Percentiles rank a stretch among this genome's conserved stretches.
phyloP scores from a whole-genome alignment of 2,888 invertebrate species.

The Drosophila demipolita region DNA sequence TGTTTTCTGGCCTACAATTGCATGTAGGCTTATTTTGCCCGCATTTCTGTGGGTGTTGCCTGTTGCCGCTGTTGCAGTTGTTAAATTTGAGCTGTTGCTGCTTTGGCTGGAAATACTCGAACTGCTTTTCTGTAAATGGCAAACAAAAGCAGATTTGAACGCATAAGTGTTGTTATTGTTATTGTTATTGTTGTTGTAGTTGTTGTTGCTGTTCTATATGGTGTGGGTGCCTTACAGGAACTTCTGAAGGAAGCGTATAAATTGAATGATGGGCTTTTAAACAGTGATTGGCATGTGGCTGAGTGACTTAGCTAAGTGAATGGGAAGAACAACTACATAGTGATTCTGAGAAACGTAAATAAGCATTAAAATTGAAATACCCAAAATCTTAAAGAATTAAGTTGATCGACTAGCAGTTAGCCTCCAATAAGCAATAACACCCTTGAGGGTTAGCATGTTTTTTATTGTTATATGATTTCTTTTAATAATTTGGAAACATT shows the following conservation, averaged over 20 bases:
- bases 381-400: not conserved
- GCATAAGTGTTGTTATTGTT: constrained; percentile 31
- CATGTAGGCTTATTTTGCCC: constrained; percentile 84
- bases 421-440: not conserved
- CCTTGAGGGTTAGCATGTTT: not conserved
- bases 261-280: constrained; percentile 22
- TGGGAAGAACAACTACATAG: not conserved
- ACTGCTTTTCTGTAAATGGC: constrained; percentile 83
- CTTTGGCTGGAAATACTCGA: constrained; percentile 83
- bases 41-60: constrained; percentile 82
- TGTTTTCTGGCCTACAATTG: constrained; percentile 80
- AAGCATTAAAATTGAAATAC: not conserved
- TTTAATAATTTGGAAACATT: not conserved
- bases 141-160: constrained; percentile 44
- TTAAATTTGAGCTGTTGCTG: constrained; percentile 81
- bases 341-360: constrained; percentile 9
- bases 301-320: not conserved
- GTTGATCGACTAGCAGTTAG: not conserved
- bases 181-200: constrained; percentile 10
- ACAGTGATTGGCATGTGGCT: constrained; percentile 18
- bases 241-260: constrained; percentile 51
- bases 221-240: constrained; percentile 61
- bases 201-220: constrained; percentile 6
- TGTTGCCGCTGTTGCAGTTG: constrained; percentile 74
- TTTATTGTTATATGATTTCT: not conserved